phyloP scores from a whole-genome alignment of 2,888 invertebrate species.

The Andrena marginata region DNA sequence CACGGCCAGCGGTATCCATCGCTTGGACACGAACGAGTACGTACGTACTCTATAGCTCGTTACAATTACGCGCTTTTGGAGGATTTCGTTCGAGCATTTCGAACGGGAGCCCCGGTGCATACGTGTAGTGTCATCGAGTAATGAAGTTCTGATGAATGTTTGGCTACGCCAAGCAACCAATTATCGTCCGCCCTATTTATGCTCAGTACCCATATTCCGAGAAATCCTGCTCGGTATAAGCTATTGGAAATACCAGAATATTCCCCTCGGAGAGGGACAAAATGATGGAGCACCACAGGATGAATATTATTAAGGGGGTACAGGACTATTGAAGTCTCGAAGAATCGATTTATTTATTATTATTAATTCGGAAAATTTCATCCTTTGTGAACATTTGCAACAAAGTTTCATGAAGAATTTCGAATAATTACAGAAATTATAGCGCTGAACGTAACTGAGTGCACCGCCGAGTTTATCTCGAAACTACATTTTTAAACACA shows the following conservation, averaged over 20 bases:
- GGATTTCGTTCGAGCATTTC: constrained; percentile 5
- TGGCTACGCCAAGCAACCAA: not conserved
- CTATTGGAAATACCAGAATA: not conserved
- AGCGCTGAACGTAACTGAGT: too few relatives aligned
- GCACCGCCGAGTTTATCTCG: too few relatives aligned
- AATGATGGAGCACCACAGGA: not conserved
- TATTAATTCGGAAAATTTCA: too few relatives aligned
- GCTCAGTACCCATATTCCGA: not conserved
- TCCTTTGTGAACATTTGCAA: too few relatives aligned
- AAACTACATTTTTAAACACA: too few relatives aligned
- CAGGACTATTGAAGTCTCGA: too few relatives aligned
- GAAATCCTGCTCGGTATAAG: not conserved
- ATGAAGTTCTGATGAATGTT: constrained; percentile 4
- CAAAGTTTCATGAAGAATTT: too few relatives aligned
- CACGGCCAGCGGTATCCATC: constrained; percentile 5
- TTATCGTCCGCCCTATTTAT: constrained; percentile 4
- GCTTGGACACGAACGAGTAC: not conserved
- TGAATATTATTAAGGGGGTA: not conserved
- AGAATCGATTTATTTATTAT: too few relatives aligned
- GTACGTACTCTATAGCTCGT: not conserved
- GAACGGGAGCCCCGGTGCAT: not conserved
- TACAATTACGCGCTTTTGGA: constrained; percentile 18
- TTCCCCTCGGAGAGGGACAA: not conserved
- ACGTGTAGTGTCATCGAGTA: not conserved
- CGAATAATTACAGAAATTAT: too few relatives aligned